Conservation (phyloP, 1,140 invertebrate genomes). For the Drosophila tristis region DNA sequence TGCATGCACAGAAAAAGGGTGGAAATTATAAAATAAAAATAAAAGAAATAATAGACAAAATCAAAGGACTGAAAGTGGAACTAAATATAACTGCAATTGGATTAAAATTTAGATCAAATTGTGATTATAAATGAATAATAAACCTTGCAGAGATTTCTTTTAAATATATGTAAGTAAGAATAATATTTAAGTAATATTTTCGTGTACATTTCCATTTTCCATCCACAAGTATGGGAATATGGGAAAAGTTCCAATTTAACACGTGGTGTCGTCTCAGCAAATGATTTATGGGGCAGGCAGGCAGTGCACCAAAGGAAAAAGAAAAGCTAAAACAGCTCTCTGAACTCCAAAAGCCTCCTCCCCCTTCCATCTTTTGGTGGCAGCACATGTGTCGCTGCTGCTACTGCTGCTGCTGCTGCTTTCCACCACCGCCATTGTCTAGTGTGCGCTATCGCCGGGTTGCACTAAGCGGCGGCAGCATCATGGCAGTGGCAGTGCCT, state of each 20-base stretch:
- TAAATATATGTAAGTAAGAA: too few species aligned
- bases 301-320: constrained; percentile 7
- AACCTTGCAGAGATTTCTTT: too few species aligned
- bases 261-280: constrained; percentile 67
- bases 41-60: background rate
- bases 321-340: constrained; percentile 59
- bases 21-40: constrained; percentile 16
- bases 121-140: too few species aligned
- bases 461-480: constrained; percentile 46
- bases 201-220: constrained; percentile 22
- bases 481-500: constrained; percentile 33
- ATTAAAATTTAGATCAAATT: too few species aligned
- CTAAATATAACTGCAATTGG: too few species aligned
- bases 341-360: background rate
- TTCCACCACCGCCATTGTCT: constrained; percentile 32
- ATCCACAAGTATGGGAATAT: constrained; percentile 25
- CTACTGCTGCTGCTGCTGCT: constrained; percentile 2
- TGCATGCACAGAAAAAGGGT: constrained; percentile 1
- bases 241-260: constrained; percentile 78
- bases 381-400: constrained; percentile 23
- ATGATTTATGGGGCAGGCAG: constrained; percentile 63
- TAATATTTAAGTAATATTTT: background rate
- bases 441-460: constrained; percentile 36
- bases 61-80: too few species aligned
- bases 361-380: background rate